Evolutionary conservation across 1,140 invertebrate species (phyloP).

Genomic region (Theocolax elegans): DNA sequence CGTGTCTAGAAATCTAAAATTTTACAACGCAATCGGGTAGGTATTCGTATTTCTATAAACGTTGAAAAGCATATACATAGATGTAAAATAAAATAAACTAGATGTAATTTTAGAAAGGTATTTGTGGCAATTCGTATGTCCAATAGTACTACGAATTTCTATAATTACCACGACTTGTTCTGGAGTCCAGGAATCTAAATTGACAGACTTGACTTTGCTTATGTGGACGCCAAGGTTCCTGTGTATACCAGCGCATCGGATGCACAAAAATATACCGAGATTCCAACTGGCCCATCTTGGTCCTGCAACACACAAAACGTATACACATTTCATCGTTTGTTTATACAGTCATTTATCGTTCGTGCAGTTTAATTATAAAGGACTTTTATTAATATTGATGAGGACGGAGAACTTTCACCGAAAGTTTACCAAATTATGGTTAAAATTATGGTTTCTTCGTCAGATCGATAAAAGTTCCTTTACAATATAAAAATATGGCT

Average conservation of each 20-base stretch:
- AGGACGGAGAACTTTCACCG: too few relatives aligned
- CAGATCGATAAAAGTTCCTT: conserved; percentile 7
- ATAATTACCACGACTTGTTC: conserved; percentile 88
- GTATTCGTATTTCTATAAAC: not conserved
- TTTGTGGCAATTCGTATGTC: not conserved
- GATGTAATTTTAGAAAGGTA: not conserved
- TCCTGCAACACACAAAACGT: conserved; percentile 71
- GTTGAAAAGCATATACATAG: not conserved
- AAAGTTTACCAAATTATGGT: too few relatives aligned
- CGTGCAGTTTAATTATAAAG: too few relatives aligned
- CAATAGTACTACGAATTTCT: conserved; percentile 13
- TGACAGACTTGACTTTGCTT: conserved; percentile 97
- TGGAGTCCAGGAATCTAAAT: conserved; percentile 97
- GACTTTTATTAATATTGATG: too few relatives aligned
- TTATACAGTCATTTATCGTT: not conserved
- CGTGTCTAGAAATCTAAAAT: not conserved
- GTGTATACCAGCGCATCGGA: conserved; percentile 97
- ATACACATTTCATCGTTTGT: too few relatives aligned
- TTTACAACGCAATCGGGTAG: too few relatives aligned
- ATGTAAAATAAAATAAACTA: not conserved
- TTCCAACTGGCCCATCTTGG: conserved; percentile 99
- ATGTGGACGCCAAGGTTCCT: conserved; percentile 98
- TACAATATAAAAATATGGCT: too few relatives aligned
- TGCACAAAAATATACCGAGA: conserved; percentile 97
- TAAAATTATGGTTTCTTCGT: not conserved